A percentile compares a stretch with the other conserved stretches of the same genome.
Conservation (phyloP, 2,797 vertebrate genomes). For the Acipenser ruthenus region DNA sequence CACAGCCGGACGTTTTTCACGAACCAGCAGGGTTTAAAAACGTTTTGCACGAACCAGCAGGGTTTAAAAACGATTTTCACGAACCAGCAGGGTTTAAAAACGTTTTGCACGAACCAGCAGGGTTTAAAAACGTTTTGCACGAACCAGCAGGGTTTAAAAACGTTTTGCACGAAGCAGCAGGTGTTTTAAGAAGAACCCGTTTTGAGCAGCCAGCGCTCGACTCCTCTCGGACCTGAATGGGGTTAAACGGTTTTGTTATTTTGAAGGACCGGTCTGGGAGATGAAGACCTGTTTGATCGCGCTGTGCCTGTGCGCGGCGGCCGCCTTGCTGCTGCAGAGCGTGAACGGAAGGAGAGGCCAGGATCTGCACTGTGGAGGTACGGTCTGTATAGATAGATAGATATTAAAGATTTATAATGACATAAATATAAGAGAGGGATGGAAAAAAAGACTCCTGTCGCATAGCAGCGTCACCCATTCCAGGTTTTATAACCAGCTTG, state of each 20-base stretch:
- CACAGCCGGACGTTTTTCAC: background rate
- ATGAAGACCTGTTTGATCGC: slow-evolving; percentile 44
- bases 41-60: too few species aligned
- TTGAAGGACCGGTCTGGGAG: slow-evolving; percentile 25
- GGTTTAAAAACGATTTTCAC: too few species aligned
- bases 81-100: too few species aligned
- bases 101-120: too few species aligned
- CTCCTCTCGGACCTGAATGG: slow-evolving; percentile 8
- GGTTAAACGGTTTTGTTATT: slow-evolving; percentile 10
- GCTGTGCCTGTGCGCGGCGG: slow-evolving; percentile 39
- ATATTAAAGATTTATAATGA: background rate
- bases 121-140: background rate
- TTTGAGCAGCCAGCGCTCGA: slow-evolving; percentile 7
- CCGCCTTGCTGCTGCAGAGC: slow-evolving; percentile 48
- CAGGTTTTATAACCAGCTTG: background rate
- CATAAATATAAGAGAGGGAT: background rate
- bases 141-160: background rate
- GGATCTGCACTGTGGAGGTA: slow-evolving; percentile 89
- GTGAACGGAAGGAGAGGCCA: slow-evolving; percentile 70
- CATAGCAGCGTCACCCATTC: background rate
- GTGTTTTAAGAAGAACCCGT: background rate
- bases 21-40: background rate
- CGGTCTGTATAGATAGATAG: background rate
- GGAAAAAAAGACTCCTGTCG: rapidly evolving
- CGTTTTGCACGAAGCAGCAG: background rate